Evolutionary conservation across 2,797 vertebrate genomes (phyloP), one percentile per base, ranked within the genome.

Genomic region (Sebastes minor): DNA sequence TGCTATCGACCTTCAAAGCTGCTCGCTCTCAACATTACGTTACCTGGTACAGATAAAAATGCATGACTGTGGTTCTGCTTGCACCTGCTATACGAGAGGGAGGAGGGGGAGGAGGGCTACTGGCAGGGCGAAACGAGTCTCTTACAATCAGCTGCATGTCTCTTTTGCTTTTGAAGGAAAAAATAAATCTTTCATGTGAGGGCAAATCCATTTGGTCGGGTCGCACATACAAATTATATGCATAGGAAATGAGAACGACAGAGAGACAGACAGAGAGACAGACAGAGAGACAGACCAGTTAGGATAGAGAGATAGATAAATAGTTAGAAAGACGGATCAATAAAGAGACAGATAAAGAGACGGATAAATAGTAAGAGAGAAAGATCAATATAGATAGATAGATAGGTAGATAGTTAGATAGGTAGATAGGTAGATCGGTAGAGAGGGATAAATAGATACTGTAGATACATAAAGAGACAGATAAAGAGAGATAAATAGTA

Each of bases 171-270:
- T 87, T 89, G 82, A 91, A 86, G 61, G 70, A 57, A 87, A 87
- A 88, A 78, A 90, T 91, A 90, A 83, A 94, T 91, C 68, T 92
- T 90, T 93, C 60, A 92, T 91, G 84, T 79, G 86, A 87, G 86
- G 88, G 89, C 83, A 88, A 90, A 92, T 93, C 90, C 90, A 92
- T 92, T 89, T 85, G 87, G 83, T 84, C 75, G 80, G 82, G 77
- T 88, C 55, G 73, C 79, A 90, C 84, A 90, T 89, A 88, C 86
- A 91, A 91, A 93, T 92, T 52, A 92, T 89, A 89, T 92, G 85
- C 90, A 88, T 88, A 82, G 80, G 75, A 90, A 89, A 87, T 86
- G 81, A 60, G 78, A 76, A 8, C 56, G 74, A 70, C 30, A 28
- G 63, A 30, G 2, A 62, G 61, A 25, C 25, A 60, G 28, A 66